Base-by-base conservation (phyloP, 1,140 invertebrate species). In the Glomeris maerens region DNA sequence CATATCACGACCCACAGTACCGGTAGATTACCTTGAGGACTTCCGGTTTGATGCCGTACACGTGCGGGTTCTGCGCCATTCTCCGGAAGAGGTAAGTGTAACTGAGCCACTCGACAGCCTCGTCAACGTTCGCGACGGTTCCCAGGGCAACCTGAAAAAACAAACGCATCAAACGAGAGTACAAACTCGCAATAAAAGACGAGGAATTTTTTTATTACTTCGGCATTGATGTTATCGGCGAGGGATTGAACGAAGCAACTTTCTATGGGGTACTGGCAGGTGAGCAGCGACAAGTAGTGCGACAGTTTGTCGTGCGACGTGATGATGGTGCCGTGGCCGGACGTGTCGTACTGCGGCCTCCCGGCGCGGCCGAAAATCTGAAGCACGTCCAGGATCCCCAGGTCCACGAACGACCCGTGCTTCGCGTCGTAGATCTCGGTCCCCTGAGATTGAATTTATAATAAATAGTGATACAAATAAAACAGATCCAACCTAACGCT, bases 351-450 rank as follows among this genome's bases (percentile, higher is more conserved):
- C 62, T 78, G 76, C 0, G 95, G 95, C 26, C 80, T 76, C 31
- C 96, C 96, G 21, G 96, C 96, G 41, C 96, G 78, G 48, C 96
- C 96, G 72, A 99, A 99, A 54, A 99, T 99, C 78, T 99, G 96
- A 51, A 97, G 73, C 5, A 99, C 94, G 70, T 99, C 96, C 31
- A 99, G 70, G 59, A 98, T 94, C 49, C 89, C 88, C 5, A 99
- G 69, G 66, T 99, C 92, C 0, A 97, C 81, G 70, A 94, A 97
- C 1, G 80, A 76, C 0, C 94, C 93, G 57, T 86, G 85, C 59
- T 92, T 91, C 17, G 93, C 81, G 72, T 99, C 91, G 67, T 98
- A 99, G 45, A 98, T 84, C 66, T 96, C 88, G 10, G 96, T 99
- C 22, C 96, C 95, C 83, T 89, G 69, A 52, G 45, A 57, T 26